A percentile compares a stretch with the other conserved stretches of the same genome.
phyloP scores from a whole-genome alignment of 2,797 vertebrate species.

The Catamblyrhynchus diadema region DNA sequence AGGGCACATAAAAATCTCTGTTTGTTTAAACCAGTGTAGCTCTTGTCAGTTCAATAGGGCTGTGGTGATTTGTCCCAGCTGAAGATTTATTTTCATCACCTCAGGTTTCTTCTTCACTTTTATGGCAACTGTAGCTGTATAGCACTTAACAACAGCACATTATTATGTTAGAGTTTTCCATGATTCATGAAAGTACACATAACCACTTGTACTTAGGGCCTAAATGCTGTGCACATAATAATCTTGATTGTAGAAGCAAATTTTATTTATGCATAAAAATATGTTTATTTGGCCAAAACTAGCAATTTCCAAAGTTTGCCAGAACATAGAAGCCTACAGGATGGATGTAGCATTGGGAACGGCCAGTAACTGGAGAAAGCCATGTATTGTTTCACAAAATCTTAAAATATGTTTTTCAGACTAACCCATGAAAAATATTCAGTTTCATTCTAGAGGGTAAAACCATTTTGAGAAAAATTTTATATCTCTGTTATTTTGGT shows the following conservation, averaged over 20 bases:
- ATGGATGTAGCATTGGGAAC: background rate
- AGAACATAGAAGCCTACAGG: background rate
- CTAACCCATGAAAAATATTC: background rate
- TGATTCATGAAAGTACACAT: background rate
- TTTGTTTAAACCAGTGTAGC: background rate
- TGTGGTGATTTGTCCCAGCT: background rate
- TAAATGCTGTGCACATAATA: background rate
- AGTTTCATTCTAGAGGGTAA: background rate
- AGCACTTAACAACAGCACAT: background rate
- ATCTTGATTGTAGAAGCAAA: background rate
- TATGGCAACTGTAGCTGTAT: background rate
- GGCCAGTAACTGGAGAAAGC: background rate
- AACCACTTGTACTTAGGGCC: background rate
- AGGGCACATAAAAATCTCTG: background rate
- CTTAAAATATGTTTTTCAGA: background rate
- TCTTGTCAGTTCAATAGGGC: background rate
- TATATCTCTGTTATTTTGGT: background rate
- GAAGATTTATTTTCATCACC: background rate
- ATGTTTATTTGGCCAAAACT: background rate
- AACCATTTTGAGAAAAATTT: background rate
- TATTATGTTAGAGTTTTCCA: constrained; percentile 2
- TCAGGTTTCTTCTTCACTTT: background rate
- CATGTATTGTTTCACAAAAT: background rate
- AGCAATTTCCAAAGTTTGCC: background rate
- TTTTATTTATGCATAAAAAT: background rate